Conservation (phyloP, 2,113 vertebrate species). For the Colistium nudipinnis region DNA sequence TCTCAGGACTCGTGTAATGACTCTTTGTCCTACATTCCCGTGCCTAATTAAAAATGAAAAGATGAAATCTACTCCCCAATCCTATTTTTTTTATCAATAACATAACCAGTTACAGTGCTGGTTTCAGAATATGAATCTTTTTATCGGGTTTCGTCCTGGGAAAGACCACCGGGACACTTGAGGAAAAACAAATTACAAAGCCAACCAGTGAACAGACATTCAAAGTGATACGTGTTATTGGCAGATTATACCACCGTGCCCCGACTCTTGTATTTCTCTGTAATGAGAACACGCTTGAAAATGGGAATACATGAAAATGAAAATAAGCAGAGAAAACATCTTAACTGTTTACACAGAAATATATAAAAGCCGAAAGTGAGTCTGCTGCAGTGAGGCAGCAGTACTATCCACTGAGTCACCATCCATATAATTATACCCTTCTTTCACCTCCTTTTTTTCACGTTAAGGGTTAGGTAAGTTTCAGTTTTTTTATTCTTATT, state of each 20-base stretch:
- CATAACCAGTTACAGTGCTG: neutral
- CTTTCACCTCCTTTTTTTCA: slow-evolving; percentile 64
- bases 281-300: too few relatives aligned
- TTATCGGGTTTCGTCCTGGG: neutral
- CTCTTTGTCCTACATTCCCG: neutral
- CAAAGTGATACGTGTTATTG: too few relatives aligned
- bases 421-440: slow-evolving; percentile 44
- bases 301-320: too few relatives aligned
- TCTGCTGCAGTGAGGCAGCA: slow-evolving; percentile 21
- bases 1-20: neutral
- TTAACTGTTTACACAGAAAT: neutral
- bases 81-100: neutral
- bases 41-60: neutral
- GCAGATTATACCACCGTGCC: too few relatives aligned
- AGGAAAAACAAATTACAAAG: neutral
- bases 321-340: too few relatives aligned
- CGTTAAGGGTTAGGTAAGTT: too few relatives aligned
- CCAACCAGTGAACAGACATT: slow-evolving; percentile 3
- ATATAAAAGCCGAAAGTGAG: slow-evolving; percentile 1
- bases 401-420: slow-evolving; percentile 15
- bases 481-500: slow-evolving; percentile 55
- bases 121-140: neutral
- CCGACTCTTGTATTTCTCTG: too few relatives aligned
- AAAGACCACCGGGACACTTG: neutral
- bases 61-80: neutral